Evolutionary conservation across 92 coral and sea anemone species (phyloP).

Genomic region (Paragorgia papillata): DNA sequence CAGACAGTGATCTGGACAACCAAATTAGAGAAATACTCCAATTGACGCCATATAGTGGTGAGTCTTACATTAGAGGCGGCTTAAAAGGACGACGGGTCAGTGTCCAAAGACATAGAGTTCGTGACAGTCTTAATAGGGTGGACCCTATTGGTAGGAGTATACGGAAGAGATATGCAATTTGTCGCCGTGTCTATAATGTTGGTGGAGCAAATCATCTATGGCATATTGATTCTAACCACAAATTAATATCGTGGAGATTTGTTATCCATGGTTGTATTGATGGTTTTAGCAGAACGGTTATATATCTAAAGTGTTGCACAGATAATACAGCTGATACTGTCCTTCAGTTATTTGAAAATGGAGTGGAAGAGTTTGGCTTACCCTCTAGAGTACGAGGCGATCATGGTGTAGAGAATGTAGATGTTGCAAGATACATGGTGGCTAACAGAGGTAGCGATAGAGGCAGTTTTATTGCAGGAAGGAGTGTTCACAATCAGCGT

Average conservation of each 20-base stretch:
- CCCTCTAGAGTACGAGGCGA: constrained; percentile 45
- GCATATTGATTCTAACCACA: constrained; percentile 57
- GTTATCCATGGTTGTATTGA: too few relatives aligned
- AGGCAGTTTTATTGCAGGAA: constrained; percentile 38
- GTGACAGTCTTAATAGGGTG: constrained; percentile 14
- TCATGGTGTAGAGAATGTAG: too few relatives aligned
- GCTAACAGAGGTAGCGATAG: constrained; percentile 32
- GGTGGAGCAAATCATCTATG: constrained; percentile 50
- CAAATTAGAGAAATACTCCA: constrained; percentile 34
- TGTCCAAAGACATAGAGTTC: constrained; percentile 48
- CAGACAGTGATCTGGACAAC: constrained; percentile 43
- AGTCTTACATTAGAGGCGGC: constrained; percentile 46
- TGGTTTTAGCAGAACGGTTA: too few relatives aligned
- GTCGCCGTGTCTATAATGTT: constrained; percentile 39
- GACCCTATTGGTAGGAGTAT: constrained; percentile 21
- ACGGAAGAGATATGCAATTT: too few relatives aligned
- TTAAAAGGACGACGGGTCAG: constrained; percentile 38
- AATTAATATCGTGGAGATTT: too few relatives aligned
- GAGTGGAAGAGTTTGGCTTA: constrained; percentile 44
- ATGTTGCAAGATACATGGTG: constrained; percentile 40
- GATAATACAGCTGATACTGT: constrained; percentile 52
- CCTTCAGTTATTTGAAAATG: constrained; percentile 43
- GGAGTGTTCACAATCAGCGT: too few relatives aligned
- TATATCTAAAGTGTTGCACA: constrained; percentile 44
- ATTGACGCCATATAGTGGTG: constrained; percentile 50